A percentile compares a stretch with the other conserved stretches of the same genome.
Evolutionary conservation across 1,140 invertebrate species (phyloP).

Genomic region (Druon quercuslanigerum): DNA sequence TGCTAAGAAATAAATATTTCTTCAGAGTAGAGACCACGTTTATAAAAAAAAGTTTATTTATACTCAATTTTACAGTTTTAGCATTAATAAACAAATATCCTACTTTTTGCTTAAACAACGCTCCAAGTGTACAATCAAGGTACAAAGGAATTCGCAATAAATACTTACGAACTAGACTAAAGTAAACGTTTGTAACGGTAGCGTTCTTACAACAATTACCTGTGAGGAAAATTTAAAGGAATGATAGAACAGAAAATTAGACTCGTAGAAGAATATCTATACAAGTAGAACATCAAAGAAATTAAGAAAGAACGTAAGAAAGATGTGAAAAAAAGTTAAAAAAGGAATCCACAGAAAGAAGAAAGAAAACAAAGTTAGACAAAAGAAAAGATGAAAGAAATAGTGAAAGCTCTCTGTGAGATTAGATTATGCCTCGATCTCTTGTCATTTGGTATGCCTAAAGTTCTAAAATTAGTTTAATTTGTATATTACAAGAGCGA

Average conservation of each 20-base stretch:
- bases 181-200: slow-evolving; percentile 58
- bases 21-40: neutral
- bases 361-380: slow-evolving; percentile 26
- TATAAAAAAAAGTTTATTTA: slow-evolving; percentile 49
- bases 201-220: slow-evolving; percentile 34
- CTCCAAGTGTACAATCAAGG: slow-evolving; percentile 1
- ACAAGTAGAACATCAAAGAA: neutral
- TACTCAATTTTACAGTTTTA: slow-evolving; percentile 26
- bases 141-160: slow-evolving; percentile 63
- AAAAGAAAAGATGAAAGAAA: slow-evolving; percentile 32
- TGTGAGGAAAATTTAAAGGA: neutral
- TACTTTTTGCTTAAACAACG: neutral
- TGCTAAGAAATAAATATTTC: neutral
- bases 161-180: slow-evolving; percentile 60
- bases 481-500: slow-evolving; percentile 48
- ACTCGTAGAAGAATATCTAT: neutral
- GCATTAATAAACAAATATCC: slow-evolving; percentile 58
- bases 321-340: slow-evolving; percentile 34
- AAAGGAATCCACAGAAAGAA: slow-evolving; percentile 38
- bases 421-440: neutral
- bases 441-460: slow-evolving; percentile 5
- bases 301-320: slow-evolving; percentile 26
- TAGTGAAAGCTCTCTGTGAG: slow-evolving; percentile 17
- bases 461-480: neutral
- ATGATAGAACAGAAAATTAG: neutral